Conservation (phyloP, 2,888 invertebrate species). For the Homarus gammarus region DNA sequence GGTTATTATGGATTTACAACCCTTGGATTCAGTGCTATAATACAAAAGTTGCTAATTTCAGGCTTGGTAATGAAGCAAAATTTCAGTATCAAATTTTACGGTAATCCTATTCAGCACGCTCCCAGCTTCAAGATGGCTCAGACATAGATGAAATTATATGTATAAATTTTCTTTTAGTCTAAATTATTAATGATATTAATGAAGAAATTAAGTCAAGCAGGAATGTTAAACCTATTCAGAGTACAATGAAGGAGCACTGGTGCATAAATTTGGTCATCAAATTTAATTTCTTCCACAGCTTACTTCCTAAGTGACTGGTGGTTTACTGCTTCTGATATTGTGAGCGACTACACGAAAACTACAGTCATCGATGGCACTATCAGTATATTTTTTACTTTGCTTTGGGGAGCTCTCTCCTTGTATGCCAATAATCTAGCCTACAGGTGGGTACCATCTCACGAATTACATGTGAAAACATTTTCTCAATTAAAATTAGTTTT, state of each 20-base stretch:
- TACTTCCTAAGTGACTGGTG: conserved; percentile 76
- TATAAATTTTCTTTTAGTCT: too few relatives aligned
- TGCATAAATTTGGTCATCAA: background rate
- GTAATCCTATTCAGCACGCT: too few relatives aligned
- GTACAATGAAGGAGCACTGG: background rate
- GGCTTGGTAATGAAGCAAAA: too few relatives aligned
- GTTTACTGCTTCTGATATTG: conserved; percentile 77
- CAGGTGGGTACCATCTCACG: too few relatives aligned
- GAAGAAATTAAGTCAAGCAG: background rate
- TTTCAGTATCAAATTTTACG: too few relatives aligned
- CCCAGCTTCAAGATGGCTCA: too few relatives aligned
- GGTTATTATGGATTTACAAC: too few relatives aligned
- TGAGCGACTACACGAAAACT: conserved; percentile 72
- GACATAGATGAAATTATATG: too few relatives aligned
- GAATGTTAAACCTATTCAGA: background rate
- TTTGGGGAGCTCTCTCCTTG: conserved; percentile 79
- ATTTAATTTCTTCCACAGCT: conserved; percentile 75
- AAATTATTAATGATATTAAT: too few relatives aligned
- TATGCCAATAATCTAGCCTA: conserved; percentile 79
- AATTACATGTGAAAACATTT: background rate
- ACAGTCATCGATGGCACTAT: conserved; percentile 78
- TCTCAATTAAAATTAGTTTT: background rate
- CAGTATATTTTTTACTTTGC: conserved; percentile 78
- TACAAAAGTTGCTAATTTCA: too few relatives aligned
- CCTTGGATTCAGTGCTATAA: too few relatives aligned